Conservation (phyloP, 2,113 vertebrate genomes). For the Telmatochromis sp. region DNA sequence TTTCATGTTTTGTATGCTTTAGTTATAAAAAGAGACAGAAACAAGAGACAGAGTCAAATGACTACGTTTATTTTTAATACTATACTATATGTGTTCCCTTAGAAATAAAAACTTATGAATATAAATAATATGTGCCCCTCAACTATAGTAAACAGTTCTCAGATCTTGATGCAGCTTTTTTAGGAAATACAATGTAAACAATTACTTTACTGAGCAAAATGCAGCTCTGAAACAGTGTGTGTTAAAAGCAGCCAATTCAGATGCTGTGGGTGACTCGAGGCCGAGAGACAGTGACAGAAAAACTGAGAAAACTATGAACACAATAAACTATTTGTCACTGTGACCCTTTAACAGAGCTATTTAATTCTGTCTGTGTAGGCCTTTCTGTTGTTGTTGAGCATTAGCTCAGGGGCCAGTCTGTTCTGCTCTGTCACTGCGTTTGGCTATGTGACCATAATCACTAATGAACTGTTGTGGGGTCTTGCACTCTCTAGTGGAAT, state of each 20-base stretch:
- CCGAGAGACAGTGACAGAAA: neutral
- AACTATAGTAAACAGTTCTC: neutral
- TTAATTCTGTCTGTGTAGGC: neutral
- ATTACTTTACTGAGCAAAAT: neutral
- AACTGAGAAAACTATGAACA: constrained; percentile 13
- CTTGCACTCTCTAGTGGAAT: neutral
- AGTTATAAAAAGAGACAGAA: neutral
- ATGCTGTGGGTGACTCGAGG: neutral
- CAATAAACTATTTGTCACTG: neutral
- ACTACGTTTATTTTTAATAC: neutral
- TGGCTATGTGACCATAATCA: constrained; percentile 29
- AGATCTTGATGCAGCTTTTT: neutral
- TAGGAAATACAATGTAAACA: neutral
- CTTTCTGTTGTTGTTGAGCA: neutral
- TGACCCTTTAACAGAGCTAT: constrained; percentile 21
- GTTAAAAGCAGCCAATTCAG: neutral
- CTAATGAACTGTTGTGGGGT: neutral
- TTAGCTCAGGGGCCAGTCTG: neutral
- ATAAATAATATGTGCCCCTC: neutral
- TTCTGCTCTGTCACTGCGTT: constrained; percentile 27
- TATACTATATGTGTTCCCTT: neutral
- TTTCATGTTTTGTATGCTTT: neutral
- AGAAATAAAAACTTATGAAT: neutral
- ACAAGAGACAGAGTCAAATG: neutral
- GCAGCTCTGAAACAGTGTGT: neutral